Evolutionary conservation across 2,888 invertebrate genomes (phyloP).

Genomic region (Reticulitermes lucifugus): DNA sequence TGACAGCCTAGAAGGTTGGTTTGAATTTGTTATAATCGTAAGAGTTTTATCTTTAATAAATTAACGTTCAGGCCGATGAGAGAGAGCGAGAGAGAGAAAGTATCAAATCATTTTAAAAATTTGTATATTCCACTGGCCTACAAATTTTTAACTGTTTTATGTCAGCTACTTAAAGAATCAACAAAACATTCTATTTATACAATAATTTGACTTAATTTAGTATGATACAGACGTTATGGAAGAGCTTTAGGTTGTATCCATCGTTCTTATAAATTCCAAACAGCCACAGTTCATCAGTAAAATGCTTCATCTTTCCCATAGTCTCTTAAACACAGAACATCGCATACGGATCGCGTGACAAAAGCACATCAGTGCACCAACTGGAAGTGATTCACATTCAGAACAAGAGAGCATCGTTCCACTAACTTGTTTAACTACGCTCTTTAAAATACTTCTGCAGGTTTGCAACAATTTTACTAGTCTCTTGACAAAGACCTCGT

Average conservation of each 20-base stretch:
- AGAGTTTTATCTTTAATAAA: too few relatives aligned
- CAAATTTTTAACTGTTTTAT: too few relatives aligned
- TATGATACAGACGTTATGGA: not conserved
- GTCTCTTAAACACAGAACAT: not conserved
- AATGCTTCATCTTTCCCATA: not conserved
- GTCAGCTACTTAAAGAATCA: too few relatives aligned
- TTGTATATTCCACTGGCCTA: too few relatives aligned
- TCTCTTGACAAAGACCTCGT: not conserved
- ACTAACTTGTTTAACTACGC: conserved; percentile 11
- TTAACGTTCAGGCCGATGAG: not conserved
- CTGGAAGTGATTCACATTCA: conserved; percentile 31
- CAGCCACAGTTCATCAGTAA: not conserved
- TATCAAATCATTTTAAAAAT: not conserved
- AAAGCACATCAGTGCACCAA: not conserved
- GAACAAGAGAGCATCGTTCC: conserved; percentile 33
- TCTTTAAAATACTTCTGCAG: conserved; percentile 20
- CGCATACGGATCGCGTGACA: not conserved
- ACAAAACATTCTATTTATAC: too few relatives aligned
- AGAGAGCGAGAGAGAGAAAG: not conserved
- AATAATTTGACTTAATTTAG: too few relatives aligned
- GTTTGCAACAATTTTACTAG: not conserved
- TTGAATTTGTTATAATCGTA: too few relatives aligned
- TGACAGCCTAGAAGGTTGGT: too few relatives aligned
- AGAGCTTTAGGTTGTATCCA: not conserved
- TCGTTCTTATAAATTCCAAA: not conserved